A percentile compares a stretch with the other conserved stretches of the same genome.
Evolutionary conservation across 2,797 vertebrate species (phyloP).

Genomic region (Tenualosa thibaudeaui): DNA sequence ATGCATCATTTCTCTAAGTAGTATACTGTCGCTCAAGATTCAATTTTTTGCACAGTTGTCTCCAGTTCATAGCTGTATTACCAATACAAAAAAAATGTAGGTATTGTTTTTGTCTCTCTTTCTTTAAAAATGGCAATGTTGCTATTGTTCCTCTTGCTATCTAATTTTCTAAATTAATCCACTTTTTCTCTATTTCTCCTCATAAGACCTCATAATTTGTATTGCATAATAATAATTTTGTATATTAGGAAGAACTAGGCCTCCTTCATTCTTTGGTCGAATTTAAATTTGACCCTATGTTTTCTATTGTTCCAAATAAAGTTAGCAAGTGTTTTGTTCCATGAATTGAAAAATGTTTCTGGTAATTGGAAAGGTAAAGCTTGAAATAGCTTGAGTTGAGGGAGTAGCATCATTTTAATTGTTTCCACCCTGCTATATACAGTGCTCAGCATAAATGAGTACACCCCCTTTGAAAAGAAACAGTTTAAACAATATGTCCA

Average conservation of each 20-base stretch:
- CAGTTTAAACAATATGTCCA: too few relatives aligned
- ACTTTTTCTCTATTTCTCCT: background rate
- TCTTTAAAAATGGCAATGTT: too few relatives aligned
- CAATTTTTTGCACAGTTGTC: background rate
- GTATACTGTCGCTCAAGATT: background rate
- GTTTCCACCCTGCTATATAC: background rate
- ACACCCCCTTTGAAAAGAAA: too few relatives aligned
- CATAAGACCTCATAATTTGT: background rate
- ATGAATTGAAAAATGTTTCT: background rate
- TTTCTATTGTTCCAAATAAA: background rate
- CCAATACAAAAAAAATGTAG: background rate
- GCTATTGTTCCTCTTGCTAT: too few relatives aligned
- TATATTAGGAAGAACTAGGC: background rate
- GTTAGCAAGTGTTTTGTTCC: background rate
- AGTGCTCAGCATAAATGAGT: too few relatives aligned
- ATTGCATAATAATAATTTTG: background rate
- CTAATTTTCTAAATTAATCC: too few relatives aligned
- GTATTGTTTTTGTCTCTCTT: background rate
- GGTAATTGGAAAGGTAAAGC: background rate
- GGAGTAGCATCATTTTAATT: background rate
- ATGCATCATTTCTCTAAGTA: background rate
- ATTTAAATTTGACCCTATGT: background rate
- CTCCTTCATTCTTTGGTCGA: background rate
- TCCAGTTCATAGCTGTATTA: background rate
- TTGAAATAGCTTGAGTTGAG: too few relatives aligned